phyloP scores from a whole-genome alignment of 2,888 invertebrate species.

The Diogma glabrata region DNA sequence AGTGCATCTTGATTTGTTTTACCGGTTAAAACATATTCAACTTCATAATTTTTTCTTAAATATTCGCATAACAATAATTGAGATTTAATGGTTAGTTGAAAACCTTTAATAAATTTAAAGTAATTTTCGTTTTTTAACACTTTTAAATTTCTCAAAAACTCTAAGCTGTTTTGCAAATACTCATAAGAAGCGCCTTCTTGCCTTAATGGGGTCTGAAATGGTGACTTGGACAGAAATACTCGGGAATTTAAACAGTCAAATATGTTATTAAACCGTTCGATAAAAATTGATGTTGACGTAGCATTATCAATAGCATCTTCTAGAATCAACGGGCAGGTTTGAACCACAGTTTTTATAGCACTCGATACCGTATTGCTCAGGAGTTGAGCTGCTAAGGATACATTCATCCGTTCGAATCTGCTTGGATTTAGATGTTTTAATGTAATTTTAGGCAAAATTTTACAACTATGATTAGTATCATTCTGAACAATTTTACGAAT shows the following conservation, averaged over 20 bases:
- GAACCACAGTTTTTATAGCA: neutral
- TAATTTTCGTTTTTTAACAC: neutral
- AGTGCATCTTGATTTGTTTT: slow-evolving; percentile 3
- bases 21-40: neutral
- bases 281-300: neutral
- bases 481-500: neutral
- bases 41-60: neutral
- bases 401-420: neutral
- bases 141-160: neutral
- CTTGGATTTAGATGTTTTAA: neutral
- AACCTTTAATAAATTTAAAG: slow-evolving; percentile 1
- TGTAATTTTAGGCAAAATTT: neutral
- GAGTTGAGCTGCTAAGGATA: neutral
- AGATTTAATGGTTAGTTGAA: neutral
- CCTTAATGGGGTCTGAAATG: neutral
- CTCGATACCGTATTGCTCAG: neutral
- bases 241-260: neutral
- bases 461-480: neutral
- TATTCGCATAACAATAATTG: neutral
- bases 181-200: neutral
- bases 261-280: neutral
- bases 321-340: too few species aligned
- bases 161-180: neutral
- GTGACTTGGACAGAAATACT: neutral
- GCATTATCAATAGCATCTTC: neutral